Conservation (phyloP, 2,888 invertebrate genomes). For the Euplagia quadripunctaria region DNA sequence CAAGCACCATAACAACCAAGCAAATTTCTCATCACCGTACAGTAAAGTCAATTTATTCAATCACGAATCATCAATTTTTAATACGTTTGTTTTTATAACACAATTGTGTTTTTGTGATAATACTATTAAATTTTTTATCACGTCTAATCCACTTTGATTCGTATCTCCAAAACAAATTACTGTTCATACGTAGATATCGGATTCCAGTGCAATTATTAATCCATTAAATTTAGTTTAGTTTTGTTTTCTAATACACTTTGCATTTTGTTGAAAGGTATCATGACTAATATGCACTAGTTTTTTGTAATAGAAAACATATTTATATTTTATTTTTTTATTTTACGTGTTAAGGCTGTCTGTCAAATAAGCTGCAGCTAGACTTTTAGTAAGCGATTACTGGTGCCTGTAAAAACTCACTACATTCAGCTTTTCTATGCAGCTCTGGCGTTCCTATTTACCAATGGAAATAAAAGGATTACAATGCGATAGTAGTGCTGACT, state of each 20-base stretch:
- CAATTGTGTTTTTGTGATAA: neutral
- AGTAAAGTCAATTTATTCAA: too few relatives aligned
- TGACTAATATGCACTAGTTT: neutral
- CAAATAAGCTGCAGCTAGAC: neutral
- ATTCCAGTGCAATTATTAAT: constrained; percentile 56
- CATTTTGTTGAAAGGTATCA: neutral
- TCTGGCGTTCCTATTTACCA: too few relatives aligned
- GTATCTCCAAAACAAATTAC: constrained; percentile 48
- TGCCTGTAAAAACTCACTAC: too few relatives aligned
- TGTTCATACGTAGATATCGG: constrained; percentile 38
- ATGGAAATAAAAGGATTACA: too few relatives aligned
- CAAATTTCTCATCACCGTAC: too few relatives aligned
- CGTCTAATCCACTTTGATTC: constrained; percentile 45
- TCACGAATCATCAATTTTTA: too few relatives aligned
- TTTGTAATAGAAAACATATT: neutral
- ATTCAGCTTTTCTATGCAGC: too few relatives aligned
- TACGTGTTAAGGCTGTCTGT: neutral
- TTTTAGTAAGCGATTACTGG: neutral
- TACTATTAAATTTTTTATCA: constrained; percentile 4
- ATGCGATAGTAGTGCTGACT: too few relatives aligned
- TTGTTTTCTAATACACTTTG: constrained; percentile 4
- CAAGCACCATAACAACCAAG: too few relatives aligned
- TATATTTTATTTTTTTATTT: neutral
- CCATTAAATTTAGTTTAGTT: constrained; percentile 45
- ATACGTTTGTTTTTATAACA: too few relatives aligned